Evolutionary conservation across 2,797 vertebrate genomes (phyloP), one percentile per base, ranked within the genome.

Genomic region (Benthosema pterotum): DNA sequence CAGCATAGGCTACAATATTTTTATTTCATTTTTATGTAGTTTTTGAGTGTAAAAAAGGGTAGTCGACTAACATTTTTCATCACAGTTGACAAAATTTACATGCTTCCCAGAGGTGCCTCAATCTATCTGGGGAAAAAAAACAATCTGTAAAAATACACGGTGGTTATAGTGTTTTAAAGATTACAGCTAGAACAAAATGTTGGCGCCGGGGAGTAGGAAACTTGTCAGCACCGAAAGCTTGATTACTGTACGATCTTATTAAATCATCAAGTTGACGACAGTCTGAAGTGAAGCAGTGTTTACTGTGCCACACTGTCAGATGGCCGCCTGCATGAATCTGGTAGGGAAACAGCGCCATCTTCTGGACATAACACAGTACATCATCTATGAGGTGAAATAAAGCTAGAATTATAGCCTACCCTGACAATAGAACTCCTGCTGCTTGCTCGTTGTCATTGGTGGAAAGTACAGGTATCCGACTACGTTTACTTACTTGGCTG

Each of bases 341-440:
- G 28, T 72, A 67, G 55, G 57, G 9, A 74, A 74, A 80, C 71
- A 69, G 61, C 53, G 52, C 83, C 85, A 86, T 77, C 89, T 77
- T 47, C 58, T 77, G 89, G 1, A 5, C 18, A 47, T 14, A 38
- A 51, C 5, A 16, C 1, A 15, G 56, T 78, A 81, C 13, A 45
- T 54, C 71, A 52, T 5, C 46, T 25, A 48, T 1, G n/a, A 8
- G 32, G 32, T 38, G 32, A 8, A 22, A 22, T 22, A 38, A 38
- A 6, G 43, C 49, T 22, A 22, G n/a, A n/a, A n/a, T n/a, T 43
- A 3, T 28, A 15, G n/a, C n/a, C n/a, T n/a, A n/a, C n/a, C n/a
- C n/a, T 9, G 11, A 11, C 0, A 7, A 1, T 47, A 22, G n/a
- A n/a, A n/a, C n/a, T n/a, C n/a, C n/a, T n/a, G n/a, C n/a, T n/a